Evolutionary conservation across 2,888 invertebrate genomes (phyloP).

Genomic region (Julus scanicus): DNA sequence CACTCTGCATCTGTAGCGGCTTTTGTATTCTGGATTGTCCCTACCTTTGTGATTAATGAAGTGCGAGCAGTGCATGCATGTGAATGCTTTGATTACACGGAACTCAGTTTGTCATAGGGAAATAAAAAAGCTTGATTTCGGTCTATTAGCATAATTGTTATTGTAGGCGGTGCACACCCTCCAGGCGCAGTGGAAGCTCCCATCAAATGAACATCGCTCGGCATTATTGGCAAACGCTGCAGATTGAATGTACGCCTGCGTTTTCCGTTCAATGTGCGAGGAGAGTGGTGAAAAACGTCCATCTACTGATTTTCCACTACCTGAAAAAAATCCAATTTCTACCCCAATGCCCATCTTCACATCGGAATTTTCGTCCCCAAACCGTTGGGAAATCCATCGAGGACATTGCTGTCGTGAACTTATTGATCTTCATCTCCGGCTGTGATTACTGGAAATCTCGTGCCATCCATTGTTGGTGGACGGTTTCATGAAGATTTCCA

Average conservation of each 20-base stretch:
- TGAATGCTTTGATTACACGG: constrained; percentile 41
- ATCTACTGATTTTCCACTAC: not conserved
- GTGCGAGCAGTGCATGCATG: not conserved
- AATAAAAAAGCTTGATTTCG: constrained; percentile 38
- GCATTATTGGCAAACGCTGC: constrained; percentile 47
- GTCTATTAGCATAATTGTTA: constrained; percentile 43
- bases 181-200: constrained; percentile 46
- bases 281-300: constrained; percentile 11
- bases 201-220: constrained; percentile 50
- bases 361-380: not conserved
- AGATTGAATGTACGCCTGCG: not conserved
- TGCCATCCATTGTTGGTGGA: not conserved
- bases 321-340: not conserved
- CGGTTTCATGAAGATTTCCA: not conserved
- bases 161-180: constrained; percentile 41
- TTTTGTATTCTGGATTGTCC: not conserved
- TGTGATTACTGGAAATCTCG: not conserved
- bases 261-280: constrained; percentile 30
- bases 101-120: constrained; percentile 10
- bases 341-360: not conserved
- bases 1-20: not conserved
- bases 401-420: not conserved
- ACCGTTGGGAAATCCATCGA: not conserved
- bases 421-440: not conserved
- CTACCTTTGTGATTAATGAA: constrained; percentile 22